Evolutionary conservation across 1,140 invertebrate species (phyloP).

Genomic region (Oscheius sp.): DNA sequence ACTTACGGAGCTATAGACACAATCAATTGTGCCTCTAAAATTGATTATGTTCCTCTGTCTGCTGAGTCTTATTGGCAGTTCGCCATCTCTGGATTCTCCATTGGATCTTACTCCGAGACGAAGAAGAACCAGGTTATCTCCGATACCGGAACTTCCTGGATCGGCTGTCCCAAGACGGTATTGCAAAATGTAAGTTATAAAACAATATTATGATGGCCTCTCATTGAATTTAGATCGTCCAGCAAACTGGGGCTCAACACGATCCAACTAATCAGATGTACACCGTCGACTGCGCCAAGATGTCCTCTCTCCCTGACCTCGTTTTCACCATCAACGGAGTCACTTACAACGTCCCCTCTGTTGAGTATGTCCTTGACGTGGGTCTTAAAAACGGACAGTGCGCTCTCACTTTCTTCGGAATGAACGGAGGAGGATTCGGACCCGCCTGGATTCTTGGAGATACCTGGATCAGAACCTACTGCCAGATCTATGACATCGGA

Average conservation of each 20-base stretch:
- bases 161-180: background rate
- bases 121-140: slow-evolving; percentile 15
- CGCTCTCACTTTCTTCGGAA: slow-evolving; percentile 30
- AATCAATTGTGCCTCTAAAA: slow-evolving; percentile 39
- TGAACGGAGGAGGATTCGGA: slow-evolving; percentile 36
- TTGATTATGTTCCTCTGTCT: slow-evolving; percentile 44
- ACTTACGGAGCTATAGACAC: slow-evolving; percentile 51
- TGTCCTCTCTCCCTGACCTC: slow-evolving; percentile 1
- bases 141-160: slow-evolving; percentile 15
- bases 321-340: slow-evolving; percentile 27
- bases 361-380: slow-evolving; percentile 24
- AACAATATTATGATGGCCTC: background rate
- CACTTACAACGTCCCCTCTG: slow-evolving; percentile 16
- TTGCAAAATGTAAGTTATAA: background rate
- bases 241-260: slow-evolving; percentile 39
- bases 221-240: slow-evolving; percentile 25
- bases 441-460: slow-evolving; percentile 46
- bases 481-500: slow-evolving; percentile 47
- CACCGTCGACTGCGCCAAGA: slow-evolving; percentile 33
- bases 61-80: slow-evolving; percentile 51
- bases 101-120: slow-evolving; percentile 40
- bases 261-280: slow-evolving; percentile 34
- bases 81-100: slow-evolving; percentile 34
- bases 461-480: slow-evolving; percentile 51
- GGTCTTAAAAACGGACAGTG: slow-evolving; percentile 16